phyloP scores from a whole-genome alignment of 2,888 invertebrate species.

The Orthosia incerta region DNA sequence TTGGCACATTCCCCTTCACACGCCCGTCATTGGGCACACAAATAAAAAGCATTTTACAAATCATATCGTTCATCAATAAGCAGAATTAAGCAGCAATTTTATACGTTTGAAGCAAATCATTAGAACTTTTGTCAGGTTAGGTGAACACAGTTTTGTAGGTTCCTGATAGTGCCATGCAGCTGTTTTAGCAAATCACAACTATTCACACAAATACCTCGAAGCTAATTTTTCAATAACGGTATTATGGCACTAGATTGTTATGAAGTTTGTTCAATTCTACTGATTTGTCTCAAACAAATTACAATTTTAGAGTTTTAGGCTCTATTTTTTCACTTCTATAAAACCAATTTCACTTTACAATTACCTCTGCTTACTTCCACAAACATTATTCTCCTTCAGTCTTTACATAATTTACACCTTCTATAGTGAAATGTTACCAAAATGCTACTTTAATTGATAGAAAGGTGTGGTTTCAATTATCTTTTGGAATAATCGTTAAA shows the following conservation, averaged over 20 bases:
- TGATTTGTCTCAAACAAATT: conserved; percentile 52
- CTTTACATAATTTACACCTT: conserved; percentile 76
- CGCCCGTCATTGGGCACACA: conserved; percentile 68
- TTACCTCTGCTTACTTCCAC: conserved; percentile 69
- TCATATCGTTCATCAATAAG: conserved; percentile 64
- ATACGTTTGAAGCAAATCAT: conserved; percentile 58
- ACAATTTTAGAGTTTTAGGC: conserved; percentile 68
- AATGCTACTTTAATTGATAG: conserved; percentile 38
- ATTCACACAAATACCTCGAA: conserved; percentile 6
- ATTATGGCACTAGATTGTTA: conserved; percentile 8
- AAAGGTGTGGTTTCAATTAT: conserved; percentile 30
- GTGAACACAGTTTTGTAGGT: background rate
- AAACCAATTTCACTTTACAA: conserved; percentile 72
- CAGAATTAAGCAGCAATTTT: conserved; percentile 65
- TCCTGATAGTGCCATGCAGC: conserved; percentile 6
- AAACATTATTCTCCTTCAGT: conserved; percentile 79
- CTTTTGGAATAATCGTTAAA: conserved; percentile 34
- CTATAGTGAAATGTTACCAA: conserved; percentile 50
- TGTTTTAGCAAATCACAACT: background rate
- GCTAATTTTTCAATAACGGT: conserved; percentile 1
- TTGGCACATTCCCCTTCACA: conserved; percentile 78
- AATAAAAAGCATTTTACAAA: conserved; percentile 70
- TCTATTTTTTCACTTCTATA: conserved; percentile 70
- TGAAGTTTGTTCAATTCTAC: conserved; percentile 26
- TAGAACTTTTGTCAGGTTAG: conserved; percentile 30